A percentile compares a stretch with the other conserved stretches of the same genome.
Evolutionary conservation across 1,140 invertebrate genomes (phyloP).

Genomic region (Habropoda laboriosa): DNA sequence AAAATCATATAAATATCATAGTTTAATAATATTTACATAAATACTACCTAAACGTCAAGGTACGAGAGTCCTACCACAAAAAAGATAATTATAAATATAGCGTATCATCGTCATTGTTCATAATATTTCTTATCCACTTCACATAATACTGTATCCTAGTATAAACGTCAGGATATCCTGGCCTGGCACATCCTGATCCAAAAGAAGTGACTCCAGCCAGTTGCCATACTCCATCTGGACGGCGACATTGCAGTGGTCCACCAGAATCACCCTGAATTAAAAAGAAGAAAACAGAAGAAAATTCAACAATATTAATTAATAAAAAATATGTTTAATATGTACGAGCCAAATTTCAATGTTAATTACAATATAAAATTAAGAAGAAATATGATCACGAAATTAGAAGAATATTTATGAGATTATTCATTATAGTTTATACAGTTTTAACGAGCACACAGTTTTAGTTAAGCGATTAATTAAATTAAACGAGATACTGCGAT

Average conservation of each 20-base stretch:
- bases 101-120: conserved; percentile 67
- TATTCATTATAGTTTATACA: too few species aligned
- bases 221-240: conserved; percentile 90
- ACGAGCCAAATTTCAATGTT: too few species aligned
- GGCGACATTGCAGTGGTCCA: conserved; percentile 90
- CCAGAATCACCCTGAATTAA: conserved; percentile 90
- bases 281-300: too few species aligned
- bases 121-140: conserved; percentile 88
- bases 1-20: too few species aligned
- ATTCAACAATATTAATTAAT: not conserved
- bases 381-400: too few species aligned
- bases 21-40: conserved; percentile 33
- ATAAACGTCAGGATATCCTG: conserved; percentile 93
- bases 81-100: conserved; percentile 11
- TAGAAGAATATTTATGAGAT: too few species aligned
- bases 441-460: too few species aligned
- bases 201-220: conserved; percentile 94
- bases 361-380: too few species aligned
- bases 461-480: not conserved
- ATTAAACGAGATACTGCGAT: too few species aligned
- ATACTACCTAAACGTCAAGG: conserved; percentile 24
- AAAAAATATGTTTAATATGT: too few species aligned
- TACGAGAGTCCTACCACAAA: not conserved
- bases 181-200: conserved; percentile 93
- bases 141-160: conserved; percentile 91